A percentile compares a stretch with the other conserved stretches of the same genome.
phyloP scores from a whole-genome alignment of 2,888 invertebrate genomes.

The Netelia inedita region DNA sequence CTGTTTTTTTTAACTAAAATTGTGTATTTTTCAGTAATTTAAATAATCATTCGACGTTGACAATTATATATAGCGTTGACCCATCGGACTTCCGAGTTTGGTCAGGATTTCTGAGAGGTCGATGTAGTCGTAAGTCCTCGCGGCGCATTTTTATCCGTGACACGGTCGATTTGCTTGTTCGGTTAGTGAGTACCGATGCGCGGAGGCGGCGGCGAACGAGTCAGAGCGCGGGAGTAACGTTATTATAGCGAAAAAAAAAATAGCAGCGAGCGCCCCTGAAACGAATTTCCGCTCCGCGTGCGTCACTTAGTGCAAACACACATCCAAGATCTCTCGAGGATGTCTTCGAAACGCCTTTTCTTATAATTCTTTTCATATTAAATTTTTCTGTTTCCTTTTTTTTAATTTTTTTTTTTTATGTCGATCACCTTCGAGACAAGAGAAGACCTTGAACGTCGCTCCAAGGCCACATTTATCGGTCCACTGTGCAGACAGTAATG shows the following conservation, averaged over 20 bases:
- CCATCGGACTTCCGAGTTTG: conserved; percentile 16
- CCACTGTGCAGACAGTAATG: conserved; percentile 18
- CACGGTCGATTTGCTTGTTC: conserved; percentile 9
- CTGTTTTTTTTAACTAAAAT: no score
- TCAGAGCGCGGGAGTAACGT: conserved; percentile 3
- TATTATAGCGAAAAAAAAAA: background rate
- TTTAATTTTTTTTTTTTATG: background rate
- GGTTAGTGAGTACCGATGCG: background rate
- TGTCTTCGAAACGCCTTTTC: conserved; percentile 1
- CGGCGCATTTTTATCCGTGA: background rate
- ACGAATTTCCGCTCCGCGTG: conserved; percentile 45
- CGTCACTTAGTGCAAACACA: conserved; percentile 48
- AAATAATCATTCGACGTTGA: no score
- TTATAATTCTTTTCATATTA: conserved; percentile 8
- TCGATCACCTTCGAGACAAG: conserved; percentile 50
- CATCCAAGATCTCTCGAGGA: conserved; percentile 7
- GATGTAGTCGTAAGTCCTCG: conserved; percentile 15
- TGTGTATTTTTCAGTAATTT: no score
- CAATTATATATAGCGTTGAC: no score
- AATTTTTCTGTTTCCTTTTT: conserved; percentile 24
- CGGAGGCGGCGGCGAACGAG: conserved; percentile 17
- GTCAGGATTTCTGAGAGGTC: background rate
- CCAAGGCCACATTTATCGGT: conserved; percentile 37
- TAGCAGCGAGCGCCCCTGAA: conserved; percentile 41
- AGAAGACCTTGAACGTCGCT: conserved; percentile 32